Conservation (phyloP, 1,140 invertebrate species). For the Pissodes strobi region DNA sequence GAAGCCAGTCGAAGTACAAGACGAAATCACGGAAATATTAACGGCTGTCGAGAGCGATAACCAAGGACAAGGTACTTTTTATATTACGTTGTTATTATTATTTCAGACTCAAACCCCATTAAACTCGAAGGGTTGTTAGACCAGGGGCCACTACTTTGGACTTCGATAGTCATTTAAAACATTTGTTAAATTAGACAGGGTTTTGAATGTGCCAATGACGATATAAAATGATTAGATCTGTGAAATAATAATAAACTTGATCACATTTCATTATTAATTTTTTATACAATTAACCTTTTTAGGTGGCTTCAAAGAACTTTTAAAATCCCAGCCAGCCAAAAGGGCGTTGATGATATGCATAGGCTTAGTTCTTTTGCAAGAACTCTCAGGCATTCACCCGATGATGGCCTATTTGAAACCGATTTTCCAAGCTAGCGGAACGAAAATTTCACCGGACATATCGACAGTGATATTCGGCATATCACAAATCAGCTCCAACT, state of each 20-base stretch:
- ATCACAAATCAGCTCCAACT: constrained; percentile 76
- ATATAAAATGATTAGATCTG: no score
- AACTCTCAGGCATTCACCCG: constrained; percentile 83
- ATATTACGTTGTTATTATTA: neutral
- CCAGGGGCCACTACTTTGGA: no score
- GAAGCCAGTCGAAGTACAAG: constrained; percentile 56
- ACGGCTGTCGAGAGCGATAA: constrained; percentile 39
- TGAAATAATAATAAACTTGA: no score
- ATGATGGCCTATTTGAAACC: constrained; percentile 79
- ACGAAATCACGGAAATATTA: constrained; percentile 33
- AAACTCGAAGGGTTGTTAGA: no score
- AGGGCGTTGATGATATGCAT: constrained; percentile 76
- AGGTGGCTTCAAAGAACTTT: constrained; percentile 33
- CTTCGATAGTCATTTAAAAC: no score
- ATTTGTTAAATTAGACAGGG: no score
- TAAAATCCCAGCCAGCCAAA: constrained; percentile 56
- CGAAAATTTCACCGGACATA: constrained; percentile 60
- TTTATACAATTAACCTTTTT: no score
- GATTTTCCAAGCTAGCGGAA: constrained; percentile 73
- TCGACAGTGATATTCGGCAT: constrained; percentile 76
- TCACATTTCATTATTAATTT: no score
- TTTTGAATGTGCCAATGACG: no score
- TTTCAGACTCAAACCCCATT: no score
- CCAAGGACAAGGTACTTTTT: constrained; percentile 43
- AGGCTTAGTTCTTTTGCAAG: constrained; percentile 83